phyloP scores from a whole-genome alignment of 1,140 invertebrate species.

The Macrostomum lignano region DNA sequence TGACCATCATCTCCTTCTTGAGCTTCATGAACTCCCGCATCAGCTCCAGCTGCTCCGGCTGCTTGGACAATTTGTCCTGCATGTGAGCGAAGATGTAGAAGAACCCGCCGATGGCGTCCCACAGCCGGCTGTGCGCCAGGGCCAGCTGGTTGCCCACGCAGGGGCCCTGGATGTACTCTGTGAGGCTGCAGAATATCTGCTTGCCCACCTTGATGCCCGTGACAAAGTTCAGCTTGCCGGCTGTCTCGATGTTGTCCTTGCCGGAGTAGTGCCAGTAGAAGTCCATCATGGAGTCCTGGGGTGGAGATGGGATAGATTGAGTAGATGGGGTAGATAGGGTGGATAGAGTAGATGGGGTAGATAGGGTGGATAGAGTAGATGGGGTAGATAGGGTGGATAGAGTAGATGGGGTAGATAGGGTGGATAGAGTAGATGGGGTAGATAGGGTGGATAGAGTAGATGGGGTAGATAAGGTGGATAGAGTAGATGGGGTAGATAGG shows the following conservation, averaged over 20 bases:
- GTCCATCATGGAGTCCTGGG: constrained; percentile 98
- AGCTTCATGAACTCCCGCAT: constrained; percentile 83
- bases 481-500: too few species aligned
- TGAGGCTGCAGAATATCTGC: constrained; percentile 96
- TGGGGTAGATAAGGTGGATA: too few species aligned
- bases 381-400: too few species aligned
- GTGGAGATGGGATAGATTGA: too few species aligned
- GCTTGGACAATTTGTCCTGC: constrained; percentile 85
- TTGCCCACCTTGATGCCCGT: constrained; percentile 85
- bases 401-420: too few species aligned
- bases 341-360: too few species aligned
- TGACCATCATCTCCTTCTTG: constrained; percentile 99
- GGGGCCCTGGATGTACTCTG: constrained; percentile 83
- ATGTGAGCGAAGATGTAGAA: constrained; percentile 97
- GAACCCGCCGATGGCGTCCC: constrained; percentile 98
- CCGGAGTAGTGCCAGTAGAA: constrained; percentile 99
- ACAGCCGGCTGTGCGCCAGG: constrained; percentile 68
- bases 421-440: too few species aligned
- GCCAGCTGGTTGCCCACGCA: constrained; percentile 95
- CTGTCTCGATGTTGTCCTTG: constrained; percentile 76
- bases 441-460: too few species aligned
- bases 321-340: too few species aligned
- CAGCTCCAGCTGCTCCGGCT: constrained; percentile 83
- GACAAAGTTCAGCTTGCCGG: constrained; percentile 57
- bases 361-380: too few species aligned